Evolutionary conservation across 2,888 invertebrate genomes (phyloP).

Genomic region (Sminthurides aquaticus): DNA sequence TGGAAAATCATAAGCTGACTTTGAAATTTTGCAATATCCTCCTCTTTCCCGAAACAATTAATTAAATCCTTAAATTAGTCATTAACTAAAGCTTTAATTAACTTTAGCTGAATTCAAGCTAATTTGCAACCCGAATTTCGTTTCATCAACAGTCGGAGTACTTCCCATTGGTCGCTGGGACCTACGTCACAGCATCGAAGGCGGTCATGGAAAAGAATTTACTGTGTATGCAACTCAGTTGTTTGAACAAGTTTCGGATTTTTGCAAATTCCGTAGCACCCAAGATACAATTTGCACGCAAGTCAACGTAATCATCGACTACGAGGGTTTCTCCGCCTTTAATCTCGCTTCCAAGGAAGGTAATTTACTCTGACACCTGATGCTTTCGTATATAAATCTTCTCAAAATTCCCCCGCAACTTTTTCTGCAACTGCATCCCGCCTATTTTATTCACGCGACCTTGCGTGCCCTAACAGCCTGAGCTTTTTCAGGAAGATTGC

Average conservation of each 20-base stretch:
- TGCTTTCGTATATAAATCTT: too few relatives aligned
- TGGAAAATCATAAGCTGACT: too few relatives aligned
- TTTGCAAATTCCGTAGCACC: conserved; percentile 7
- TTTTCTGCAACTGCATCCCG: too few relatives aligned
- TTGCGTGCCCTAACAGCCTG: too few relatives aligned
- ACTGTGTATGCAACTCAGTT: background rate
- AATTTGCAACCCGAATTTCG: background rate
- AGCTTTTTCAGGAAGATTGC: too few relatives aligned
- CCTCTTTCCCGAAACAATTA: too few relatives aligned
- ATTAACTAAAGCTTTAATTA: background rate
- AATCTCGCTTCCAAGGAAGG: conserved; percentile 10
- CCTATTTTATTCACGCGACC: too few relatives aligned
- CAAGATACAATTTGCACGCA: conserved; percentile 9
- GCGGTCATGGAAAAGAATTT: conserved; percentile 11
- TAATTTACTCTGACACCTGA: background rate
- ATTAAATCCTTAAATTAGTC: too few relatives aligned
- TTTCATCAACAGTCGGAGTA: background rate
- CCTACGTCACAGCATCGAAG: background rate
- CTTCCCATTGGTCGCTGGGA: background rate
- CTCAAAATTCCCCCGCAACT: too few relatives aligned
- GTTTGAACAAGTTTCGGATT: conserved; percentile 11
- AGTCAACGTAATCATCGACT: conserved; percentile 10
- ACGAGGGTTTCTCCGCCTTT: conserved; percentile 3
- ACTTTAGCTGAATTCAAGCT: background rate
- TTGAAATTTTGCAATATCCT: too few relatives aligned